These are phyloP conservation scores for Loriculus beryllinus DNA, from an alignment of 2,797 vertebrate genomes.

Conservation along the genomic window DNA sequence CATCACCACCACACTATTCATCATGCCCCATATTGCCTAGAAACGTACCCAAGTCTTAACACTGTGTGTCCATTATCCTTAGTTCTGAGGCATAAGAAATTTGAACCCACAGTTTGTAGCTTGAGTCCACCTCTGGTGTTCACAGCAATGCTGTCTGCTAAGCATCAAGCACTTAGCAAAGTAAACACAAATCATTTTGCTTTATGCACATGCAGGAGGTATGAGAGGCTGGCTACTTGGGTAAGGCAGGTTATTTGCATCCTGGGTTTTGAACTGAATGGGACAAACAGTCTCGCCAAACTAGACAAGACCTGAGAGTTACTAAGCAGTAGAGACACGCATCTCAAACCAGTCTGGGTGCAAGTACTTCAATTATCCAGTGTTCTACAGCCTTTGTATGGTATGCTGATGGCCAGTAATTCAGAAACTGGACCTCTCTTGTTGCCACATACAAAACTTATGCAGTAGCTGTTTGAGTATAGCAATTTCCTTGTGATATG, in stretches of 20 bases:
- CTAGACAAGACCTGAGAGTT: background rate
- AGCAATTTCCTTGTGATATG: background rate
- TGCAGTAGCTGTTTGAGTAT: background rate
- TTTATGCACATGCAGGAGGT: background rate
- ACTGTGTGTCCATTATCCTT: background rate
- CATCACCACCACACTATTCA: background rate
- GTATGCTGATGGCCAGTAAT: background rate
- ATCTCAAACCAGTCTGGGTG: background rate
- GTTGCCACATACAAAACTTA: background rate
- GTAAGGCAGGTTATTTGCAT: background rate
- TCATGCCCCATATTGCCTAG: background rate
- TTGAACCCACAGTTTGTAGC: background rate
- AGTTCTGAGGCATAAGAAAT: background rate
- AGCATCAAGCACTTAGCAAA: background rate
- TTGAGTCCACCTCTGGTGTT: background rate
- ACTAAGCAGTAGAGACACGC: background rate
- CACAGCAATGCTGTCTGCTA: background rate
- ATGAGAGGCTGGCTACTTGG: background rate
- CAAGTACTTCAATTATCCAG: background rate
- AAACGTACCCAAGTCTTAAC: background rate
- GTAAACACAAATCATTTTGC: background rate
- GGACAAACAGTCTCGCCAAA: background rate
- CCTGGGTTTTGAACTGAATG: background rate
- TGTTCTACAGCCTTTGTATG: background rate
- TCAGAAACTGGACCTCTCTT: background rate